These are phyloP conservation scores for Crocuta crocuta DNA, from an alignment of 2,113 vertebrate genomes.

Conservation along the genomic window DNA sequence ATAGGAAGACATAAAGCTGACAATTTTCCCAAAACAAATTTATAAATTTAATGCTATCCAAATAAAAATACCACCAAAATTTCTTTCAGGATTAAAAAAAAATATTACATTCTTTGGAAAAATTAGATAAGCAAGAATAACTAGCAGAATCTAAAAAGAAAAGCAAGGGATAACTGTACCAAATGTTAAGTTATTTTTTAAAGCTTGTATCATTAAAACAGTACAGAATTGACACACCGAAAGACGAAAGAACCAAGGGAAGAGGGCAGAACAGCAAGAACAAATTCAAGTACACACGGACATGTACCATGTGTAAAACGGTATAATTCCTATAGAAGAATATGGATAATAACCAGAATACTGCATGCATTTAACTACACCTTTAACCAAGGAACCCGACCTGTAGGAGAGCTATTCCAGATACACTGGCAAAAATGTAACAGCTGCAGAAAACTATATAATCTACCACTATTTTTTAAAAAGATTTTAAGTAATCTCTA, in stretches of 20 bases:
- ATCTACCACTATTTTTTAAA: neutral
- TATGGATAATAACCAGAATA: neutral
- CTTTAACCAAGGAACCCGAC: neutral
- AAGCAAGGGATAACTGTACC: neutral
- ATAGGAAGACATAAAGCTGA: neutral
- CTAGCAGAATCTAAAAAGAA: neutral
- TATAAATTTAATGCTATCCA: neutral
- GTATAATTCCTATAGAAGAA: neutral
- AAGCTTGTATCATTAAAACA: neutral
- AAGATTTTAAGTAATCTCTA: neutral
- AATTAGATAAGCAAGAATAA: neutral
- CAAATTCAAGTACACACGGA: neutral
- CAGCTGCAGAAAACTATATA: neutral
- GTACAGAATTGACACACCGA: neutral
- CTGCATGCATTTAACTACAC: neutral
- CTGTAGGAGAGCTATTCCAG: neutral
- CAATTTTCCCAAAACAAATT: neutral
- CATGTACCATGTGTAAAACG: neutral
- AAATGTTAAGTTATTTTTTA: constrained; percentile 2
- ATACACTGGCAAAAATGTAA: neutral
- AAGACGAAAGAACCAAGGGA: neutral
- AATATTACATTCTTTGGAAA: neutral
- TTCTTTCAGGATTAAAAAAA: neutral
- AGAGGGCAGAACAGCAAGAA: neutral
- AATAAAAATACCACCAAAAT: neutral